These are phyloP conservation scores for Tinamus major DNA, from an alignment of 2,797 vertebrate species.

Conservation along the genomic window DNA sequence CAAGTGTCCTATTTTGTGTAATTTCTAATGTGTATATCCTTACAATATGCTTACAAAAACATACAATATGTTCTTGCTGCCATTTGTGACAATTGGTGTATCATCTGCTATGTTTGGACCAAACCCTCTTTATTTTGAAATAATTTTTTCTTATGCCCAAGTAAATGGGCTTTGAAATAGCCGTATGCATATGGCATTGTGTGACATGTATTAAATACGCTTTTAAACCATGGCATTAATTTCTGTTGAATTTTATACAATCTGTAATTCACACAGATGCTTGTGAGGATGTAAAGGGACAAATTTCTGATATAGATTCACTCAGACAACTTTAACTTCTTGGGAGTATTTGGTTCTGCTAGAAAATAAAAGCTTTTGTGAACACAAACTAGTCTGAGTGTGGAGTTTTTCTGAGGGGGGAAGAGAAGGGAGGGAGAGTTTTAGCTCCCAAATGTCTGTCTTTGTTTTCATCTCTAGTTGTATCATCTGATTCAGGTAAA, in stretches of 20 bases:
- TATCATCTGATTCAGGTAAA: too few relatives aligned
- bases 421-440: too few relatives aligned
- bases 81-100: fast-evolving
- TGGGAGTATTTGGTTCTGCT: neutral
- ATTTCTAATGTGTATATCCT: neutral
- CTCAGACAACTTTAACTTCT: neutral
- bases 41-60: neutral
- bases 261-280: neutral
- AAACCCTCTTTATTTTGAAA: neutral
- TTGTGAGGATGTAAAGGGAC: neutral
- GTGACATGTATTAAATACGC: neutral
- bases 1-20: neutral
- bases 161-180: neutral
- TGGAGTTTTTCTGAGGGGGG: too few relatives aligned
- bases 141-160: neutral
- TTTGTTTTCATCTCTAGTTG: too few relatives aligned
- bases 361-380: neutral
- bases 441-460: too few relatives aligned
- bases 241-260: neutral
- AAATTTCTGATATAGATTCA: neutral
- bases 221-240: neutral
- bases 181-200: fast-evolving
- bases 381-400: neutral
- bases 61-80: neutral
- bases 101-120: neutral